These are phyloP conservation scores for Lymantria dispar DNA, from an alignment of 2,888 invertebrate species.

Conservation along the genomic window DNA sequence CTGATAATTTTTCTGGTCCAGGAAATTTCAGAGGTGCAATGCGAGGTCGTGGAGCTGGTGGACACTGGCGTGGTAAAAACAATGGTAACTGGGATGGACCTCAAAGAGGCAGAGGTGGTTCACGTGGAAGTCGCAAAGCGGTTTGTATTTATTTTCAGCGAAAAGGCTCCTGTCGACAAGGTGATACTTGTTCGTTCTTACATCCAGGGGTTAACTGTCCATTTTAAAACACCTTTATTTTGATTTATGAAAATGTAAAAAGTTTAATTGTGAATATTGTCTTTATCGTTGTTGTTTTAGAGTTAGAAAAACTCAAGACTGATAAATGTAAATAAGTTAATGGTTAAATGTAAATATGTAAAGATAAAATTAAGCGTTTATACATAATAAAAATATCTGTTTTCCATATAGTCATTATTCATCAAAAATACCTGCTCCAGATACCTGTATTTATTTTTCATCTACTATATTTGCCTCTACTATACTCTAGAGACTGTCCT, in stretches of 20 bases:
- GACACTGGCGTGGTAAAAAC: constrained; percentile 77
- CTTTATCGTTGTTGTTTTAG: constrained; percentile 17
- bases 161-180: constrained; percentile 90
- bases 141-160: constrained; percentile 91
- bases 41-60: constrained; percentile 77
- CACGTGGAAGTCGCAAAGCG: constrained; percentile 80
- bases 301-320: constrained; percentile 37
- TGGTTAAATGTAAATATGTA: constrained; percentile 30
- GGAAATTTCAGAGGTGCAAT: constrained; percentile 80
- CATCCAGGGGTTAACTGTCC: constrained; percentile 88
- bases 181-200: constrained; percentile 91
- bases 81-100: constrained; percentile 73
- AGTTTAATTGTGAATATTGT: constrained; percentile 1
- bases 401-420: background rate
- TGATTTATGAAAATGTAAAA: background rate
- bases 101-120: constrained; percentile 72
- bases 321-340: constrained; percentile 28
- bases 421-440: too few relatives aligned
- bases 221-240: constrained; percentile 40
- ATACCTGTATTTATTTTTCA: too few relatives aligned
- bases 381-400: constrained; percentile 24
- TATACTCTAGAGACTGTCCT: too few relatives aligned
- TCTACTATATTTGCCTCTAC: too few relatives aligned
- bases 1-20: constrained; percentile 61
- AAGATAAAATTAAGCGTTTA: constrained; percentile 26